Evolutionary conservation across 2,797 vertebrate genomes (phyloP), one percentile per base, ranked within the genome.

Genomic region (Clarias fuscus): DNA sequence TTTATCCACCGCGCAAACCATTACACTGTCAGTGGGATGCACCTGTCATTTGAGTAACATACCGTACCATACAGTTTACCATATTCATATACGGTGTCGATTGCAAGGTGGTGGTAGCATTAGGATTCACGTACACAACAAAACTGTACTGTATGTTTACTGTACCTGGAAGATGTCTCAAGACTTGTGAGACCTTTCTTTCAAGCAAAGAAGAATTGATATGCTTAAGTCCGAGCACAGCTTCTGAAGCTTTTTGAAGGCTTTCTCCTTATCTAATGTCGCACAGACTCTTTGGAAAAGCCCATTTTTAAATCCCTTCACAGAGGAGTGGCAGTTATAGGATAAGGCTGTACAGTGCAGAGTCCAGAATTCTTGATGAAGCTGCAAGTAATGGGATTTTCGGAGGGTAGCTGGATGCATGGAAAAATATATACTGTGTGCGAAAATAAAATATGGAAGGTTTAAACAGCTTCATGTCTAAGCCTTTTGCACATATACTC

Each of bases 311-410:
- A 92, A 91, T 92, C 90, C 88, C 89, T 86, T 17, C 84, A 81
- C 89, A 91, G 85, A 91, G 90, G 90, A 90, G 90, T 88, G 90
- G 94, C 91, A 90, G 92, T 86, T 76, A 48, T 40, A 48, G 14
- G 24, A 68, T 56, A 22, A 65, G 40, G 40, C 59, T 75, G 40
- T 77, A 37, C 24, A 91, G 92, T 89, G 89, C 88, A 83, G 86
- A 88, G 48, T 84, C 76, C 86, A 88, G 89, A 93, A 93, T 93
- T 92, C 92, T 93, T 93, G 91, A 93, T 94, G 92, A 93, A 94
- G 93, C 90, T 94, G 93, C 92, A 94, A 94, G 93, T 93, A 93
- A 92, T 78, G 87, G 77, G 78, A 91, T 91, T 88, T 13, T 81
- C 86, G 86, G 82, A 76, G 61, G 73, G 61, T 18, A 82, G 70